These are phyloP conservation scores for Phylloscopus trochiloides DNA, from an alignment of 2,113 vertebrate species.

Conservation along the genomic window DNA sequence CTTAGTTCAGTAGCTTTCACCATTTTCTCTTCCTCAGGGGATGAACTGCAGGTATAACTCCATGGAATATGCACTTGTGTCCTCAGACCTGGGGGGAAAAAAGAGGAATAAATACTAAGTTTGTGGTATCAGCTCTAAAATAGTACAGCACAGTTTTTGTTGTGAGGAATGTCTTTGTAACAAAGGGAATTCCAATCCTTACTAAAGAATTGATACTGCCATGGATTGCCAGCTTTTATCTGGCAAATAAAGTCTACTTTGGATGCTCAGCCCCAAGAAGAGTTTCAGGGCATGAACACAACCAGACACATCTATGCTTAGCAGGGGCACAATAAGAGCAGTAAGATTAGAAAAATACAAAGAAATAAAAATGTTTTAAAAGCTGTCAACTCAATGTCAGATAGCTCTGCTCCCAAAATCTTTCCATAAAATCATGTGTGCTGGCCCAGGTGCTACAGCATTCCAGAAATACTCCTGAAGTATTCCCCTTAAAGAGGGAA, in stretches of 20 bases:
- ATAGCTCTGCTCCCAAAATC: not conserved
- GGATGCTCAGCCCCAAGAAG: not conserved
- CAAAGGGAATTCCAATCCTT: not conserved
- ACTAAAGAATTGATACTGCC: not conserved
- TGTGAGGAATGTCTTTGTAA: not conserved
- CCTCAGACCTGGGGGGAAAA: constrained; percentile 32
- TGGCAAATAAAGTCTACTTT: not conserved
- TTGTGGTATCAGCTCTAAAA: not conserved
- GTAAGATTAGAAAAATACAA: not conserved
- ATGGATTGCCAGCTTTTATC: not conserved
- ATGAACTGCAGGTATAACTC: constrained; percentile 23
- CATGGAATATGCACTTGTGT: constrained; percentile 20
- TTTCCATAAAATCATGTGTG: not conserved
- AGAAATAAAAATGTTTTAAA: not conserved
- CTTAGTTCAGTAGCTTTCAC: constrained; percentile 80
- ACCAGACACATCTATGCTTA: not conserved
- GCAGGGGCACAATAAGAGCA: not conserved
- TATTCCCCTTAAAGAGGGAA: not conserved
- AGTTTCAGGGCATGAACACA: not conserved
- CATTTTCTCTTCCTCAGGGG: constrained; percentile 49
- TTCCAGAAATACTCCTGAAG: not conserved
- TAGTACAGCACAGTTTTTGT: not conserved
- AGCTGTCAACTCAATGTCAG: not conserved
- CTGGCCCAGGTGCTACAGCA: not conserved
- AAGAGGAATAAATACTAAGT: not conserved